phyloP scores from a whole-genome alignment of 1,140 invertebrate species.

The Tribolium castaneum region DNA sequence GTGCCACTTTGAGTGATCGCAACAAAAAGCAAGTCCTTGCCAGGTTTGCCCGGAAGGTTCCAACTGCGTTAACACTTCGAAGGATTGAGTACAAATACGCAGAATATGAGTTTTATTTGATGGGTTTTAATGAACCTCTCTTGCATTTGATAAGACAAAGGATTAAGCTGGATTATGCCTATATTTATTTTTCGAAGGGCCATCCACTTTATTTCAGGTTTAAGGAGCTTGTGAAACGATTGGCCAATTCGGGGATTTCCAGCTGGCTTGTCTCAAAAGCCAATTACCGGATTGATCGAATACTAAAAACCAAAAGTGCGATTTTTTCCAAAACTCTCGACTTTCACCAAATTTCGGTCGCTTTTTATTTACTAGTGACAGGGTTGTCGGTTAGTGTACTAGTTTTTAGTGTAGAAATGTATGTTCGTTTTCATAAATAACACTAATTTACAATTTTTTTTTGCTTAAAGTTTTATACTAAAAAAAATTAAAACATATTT shows the following conservation, averaged over 20 bases:
- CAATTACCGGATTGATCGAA: neutral
- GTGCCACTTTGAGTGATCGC: neutral
- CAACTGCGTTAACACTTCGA: neutral
- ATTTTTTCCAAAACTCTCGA: neutral
- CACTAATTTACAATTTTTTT: too few species aligned
- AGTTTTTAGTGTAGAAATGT: neutral
- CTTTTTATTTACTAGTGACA: neutral
- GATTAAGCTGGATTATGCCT: neutral
- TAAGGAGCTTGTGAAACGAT: neutral
- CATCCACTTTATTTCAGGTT: neutral
- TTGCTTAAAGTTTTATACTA: too few species aligned
- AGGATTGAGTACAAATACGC: neutral
- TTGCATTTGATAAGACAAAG: neutral
- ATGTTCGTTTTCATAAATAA: neutral
- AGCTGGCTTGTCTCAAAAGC: neutral
- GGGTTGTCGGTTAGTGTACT: neutral
- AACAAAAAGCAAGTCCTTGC: neutral
- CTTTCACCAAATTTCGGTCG: neutral
- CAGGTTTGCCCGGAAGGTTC: neutral
- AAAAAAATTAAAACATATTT: too few species aligned
- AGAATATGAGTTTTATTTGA: neutral
- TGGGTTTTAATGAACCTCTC: neutral
- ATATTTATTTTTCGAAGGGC: neutral
- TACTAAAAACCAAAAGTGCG: neutral
- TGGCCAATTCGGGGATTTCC: neutral